phyloP scores from a whole-genome alignment of 2,888 invertebrate species.

The Andrena bicolor region DNA sequence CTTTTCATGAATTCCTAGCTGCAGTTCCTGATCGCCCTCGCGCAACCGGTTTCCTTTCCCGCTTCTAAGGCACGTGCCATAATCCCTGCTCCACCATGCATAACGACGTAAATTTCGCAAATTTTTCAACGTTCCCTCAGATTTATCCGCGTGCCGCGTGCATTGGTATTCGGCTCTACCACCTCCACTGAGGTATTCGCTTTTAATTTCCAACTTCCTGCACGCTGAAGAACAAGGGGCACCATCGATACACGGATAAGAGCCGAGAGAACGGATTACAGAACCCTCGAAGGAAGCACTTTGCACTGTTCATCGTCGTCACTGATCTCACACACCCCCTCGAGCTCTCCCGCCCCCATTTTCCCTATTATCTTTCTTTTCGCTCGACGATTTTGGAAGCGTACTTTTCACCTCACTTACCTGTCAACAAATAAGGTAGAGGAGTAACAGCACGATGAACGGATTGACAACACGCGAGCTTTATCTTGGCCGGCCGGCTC shows the following conservation, averaged over 20 bases:
- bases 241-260: slow-evolving; percentile 21
- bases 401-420: slow-evolving; percentile 66
- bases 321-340: slow-evolving; percentile 28
- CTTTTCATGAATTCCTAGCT: slow-evolving; percentile 45
- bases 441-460: slow-evolving; percentile 74
- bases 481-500: slow-evolving; percentile 82
- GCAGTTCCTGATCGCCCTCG: slow-evolving; percentile 46
- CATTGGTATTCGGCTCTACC: slow-evolving; percentile 9
- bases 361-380: no score
- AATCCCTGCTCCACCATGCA: slow-evolving; percentile 60
- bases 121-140: slow-evolving; percentile 41
- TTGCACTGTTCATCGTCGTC: slow-evolving; percentile 42
- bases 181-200: neutral
- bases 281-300: slow-evolving; percentile 34
- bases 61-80: slow-evolving; percentile 66
- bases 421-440: slow-evolving; percentile 71
- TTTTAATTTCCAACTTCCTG: neutral
- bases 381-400: neutral
- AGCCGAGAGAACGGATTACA: neutral
- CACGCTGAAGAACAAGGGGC: neutral
- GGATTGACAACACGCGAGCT: slow-evolving; percentile 81
- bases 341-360: neutral
- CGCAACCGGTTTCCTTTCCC: slow-evolving; percentile 61
- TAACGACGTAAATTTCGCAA: slow-evolving; percentile 63
- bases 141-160: neutral